Conservation (phyloP, 1,140 invertebrate genomes). For the Penaeus vannamei region DNA sequence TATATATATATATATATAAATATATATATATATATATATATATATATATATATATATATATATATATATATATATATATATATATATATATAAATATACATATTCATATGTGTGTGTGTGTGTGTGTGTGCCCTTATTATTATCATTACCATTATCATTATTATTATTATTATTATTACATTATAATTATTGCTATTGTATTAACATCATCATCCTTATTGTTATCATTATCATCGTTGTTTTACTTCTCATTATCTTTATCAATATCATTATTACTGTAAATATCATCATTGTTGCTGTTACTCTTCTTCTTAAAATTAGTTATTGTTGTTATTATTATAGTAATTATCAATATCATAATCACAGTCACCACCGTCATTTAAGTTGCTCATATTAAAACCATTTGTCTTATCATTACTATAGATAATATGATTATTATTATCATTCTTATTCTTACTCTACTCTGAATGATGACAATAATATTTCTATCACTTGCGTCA, state of each 20-base stretch:
- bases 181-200: too few relatives aligned
- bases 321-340: too few relatives aligned
- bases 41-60: slow-evolving; percentile 33
- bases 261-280: neutral
- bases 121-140: neutral
- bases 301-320: slow-evolving; percentile 16
- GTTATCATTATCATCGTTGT: slow-evolving; percentile 28
- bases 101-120: neutral
- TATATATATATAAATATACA: slow-evolving; percentile 27
- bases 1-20: slow-evolving; percentile 27
- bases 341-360: too few relatives aligned
- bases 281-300: neutral
- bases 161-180: slow-evolving; percentile 33
- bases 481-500: neutral
- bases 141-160: slow-evolving; percentile 22
- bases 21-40: slow-evolving; percentile 33
- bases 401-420: too few relatives aligned
- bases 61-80: slow-evolving; percentile 33
- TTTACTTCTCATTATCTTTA: slow-evolving; percentile 10
- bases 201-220: too few relatives aligned
- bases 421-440: too few relatives aligned
- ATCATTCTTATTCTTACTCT: too few relatives aligned
- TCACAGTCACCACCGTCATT: too few relatives aligned
- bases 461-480: neutral
- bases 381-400: too few relatives aligned